Percentiles rank a stretch among this genome's conserved stretches.
Evolutionary conservation across 2,113 vertebrate species (phyloP).

Genomic region (Herpetotheres cachinnans): DNA sequence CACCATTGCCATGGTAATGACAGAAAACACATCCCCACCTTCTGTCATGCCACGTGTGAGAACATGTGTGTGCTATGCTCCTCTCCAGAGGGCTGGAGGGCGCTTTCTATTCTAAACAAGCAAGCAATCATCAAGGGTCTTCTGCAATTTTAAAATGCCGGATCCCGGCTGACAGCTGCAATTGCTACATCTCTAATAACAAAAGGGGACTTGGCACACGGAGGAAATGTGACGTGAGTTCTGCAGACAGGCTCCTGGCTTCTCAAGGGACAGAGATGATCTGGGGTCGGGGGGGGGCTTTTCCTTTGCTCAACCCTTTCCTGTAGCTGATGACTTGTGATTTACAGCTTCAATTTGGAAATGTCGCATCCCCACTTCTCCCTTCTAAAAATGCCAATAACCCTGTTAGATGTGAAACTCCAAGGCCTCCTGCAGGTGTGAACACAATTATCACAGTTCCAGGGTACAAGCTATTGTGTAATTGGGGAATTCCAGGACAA

Average conservation of each 20-base stretch:
- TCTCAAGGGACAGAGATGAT: neutral
- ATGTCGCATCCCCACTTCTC: neutral
- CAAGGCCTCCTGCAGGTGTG: constrained; percentile 15
- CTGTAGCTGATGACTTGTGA: neutral
- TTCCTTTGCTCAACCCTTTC: neutral
- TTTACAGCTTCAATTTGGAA: neutral
- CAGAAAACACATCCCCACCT: constrained; percentile 1
- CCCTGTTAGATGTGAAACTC: constrained; percentile 19
- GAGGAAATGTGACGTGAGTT: neutral
- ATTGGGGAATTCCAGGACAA: constrained; percentile 67
- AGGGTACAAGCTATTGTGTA: constrained; percentile 32
- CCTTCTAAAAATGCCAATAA: neutral
- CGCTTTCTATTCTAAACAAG: neutral
- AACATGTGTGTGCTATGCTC: neutral
- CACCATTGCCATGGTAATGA: constrained; percentile 22
- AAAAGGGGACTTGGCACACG: neutral
- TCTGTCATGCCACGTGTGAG: constrained; percentile 28
- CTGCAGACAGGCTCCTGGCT: neutral
- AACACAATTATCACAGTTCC: constrained; percentile 19
- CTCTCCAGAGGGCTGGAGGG: neutral
- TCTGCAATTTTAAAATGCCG: neutral
- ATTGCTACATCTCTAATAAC: neutral
- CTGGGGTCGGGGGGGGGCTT: neutral
- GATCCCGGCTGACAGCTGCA: neutral
- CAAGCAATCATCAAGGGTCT: neutral